phyloP scores from a whole-genome alignment of 2,888 invertebrate genomes.

The Esperia sulphurella region DNA sequence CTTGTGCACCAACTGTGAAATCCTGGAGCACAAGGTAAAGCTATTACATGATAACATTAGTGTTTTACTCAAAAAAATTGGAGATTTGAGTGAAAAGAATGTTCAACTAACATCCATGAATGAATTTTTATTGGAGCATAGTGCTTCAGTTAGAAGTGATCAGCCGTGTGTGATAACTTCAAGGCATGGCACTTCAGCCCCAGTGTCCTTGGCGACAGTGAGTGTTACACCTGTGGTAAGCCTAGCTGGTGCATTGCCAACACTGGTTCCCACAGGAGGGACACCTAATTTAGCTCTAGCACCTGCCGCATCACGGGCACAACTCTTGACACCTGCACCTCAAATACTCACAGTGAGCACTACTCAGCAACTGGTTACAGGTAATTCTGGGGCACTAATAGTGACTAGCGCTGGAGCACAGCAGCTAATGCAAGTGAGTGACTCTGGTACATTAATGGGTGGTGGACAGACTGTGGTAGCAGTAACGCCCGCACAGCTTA shows the following conservation, averaged over 20 bases:
- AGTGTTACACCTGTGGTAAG: conserved; percentile 73
- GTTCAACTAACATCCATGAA: conserved; percentile 69
- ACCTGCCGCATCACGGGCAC: conserved; percentile 67
- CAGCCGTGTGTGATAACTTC: conserved; percentile 73
- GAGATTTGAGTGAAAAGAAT: conserved; percentile 69
- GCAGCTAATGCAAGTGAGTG: conserved; percentile 74
- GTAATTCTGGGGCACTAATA: conserved; percentile 69
- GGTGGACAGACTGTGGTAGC: conserved; percentile 72
- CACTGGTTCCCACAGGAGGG: conserved; percentile 62
- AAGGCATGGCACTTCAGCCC: conserved; percentile 67
- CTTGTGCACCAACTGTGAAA: conserved; percentile 60
- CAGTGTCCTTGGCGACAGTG: conserved; percentile 69
- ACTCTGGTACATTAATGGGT: conserved; percentile 70
- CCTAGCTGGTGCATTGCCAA: conserved; percentile 61
- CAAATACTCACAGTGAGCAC: conserved; percentile 71
- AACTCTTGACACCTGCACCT: conserved; percentile 66
- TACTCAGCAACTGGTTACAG: conserved; percentile 65
- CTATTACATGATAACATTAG: conserved; percentile 70
- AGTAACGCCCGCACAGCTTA: conserved; percentile 67
- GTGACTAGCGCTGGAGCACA: conserved; percentile 74
- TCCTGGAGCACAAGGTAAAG: conserved; percentile 62
- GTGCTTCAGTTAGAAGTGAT: conserved; percentile 58
- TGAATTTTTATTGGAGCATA: conserved; percentile 69
- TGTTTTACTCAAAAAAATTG: conserved; percentile 66
- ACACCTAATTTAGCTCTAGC: conserved; percentile 61